These are phyloP conservation scores for Nemopilema nomurai DNA, from an alignment of 30 jellyfish, hydroid and myxozoan species.

Conservation along the genomic window DNA sequence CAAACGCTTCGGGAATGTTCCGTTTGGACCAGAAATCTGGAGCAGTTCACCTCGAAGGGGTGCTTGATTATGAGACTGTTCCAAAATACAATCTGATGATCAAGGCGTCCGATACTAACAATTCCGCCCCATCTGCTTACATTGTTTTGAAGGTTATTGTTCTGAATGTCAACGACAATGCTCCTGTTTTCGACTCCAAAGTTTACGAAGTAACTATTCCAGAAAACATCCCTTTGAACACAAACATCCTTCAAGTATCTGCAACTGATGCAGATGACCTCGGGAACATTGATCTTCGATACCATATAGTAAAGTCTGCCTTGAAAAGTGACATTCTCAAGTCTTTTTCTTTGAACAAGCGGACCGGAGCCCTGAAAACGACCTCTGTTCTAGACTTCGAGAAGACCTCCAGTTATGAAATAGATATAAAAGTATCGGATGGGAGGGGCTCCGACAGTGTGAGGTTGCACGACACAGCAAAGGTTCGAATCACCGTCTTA, in stretches of 20 bases:
- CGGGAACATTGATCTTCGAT: constrained; percentile 14
- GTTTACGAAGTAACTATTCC: constrained; percentile 62
- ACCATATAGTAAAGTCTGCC: constrained; percentile 31
- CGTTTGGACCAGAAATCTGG: constrained; percentile 61
- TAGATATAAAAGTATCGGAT: constrained; percentile 55
- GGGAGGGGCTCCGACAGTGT: constrained; percentile 25
- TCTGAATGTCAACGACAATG: constrained; percentile 75
- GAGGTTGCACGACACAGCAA: constrained; percentile 49
- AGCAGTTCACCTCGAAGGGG: constrained; percentile 44
- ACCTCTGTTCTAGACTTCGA: constrained; percentile 64
- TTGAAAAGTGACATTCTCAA: constrained; percentile 24
- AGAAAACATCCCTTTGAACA: constrained; percentile 63
- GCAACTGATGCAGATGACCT: constrained; percentile 72
- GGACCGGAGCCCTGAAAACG: constrained; percentile 68
- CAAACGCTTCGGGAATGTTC: constrained; percentile 78
- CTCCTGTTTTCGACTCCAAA: constrained; percentile 78
- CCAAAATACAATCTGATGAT: constrained; percentile 67
- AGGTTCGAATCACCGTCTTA: constrained; percentile 53
- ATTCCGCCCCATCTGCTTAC: constrained; percentile 30
- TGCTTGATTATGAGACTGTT: constrained; percentile 77
- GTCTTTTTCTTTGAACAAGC: constrained; percentile 46
- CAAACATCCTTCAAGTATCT: constrained; percentile 52
- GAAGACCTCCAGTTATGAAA: constrained; percentile 36
- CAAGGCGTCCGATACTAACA: constrained; percentile 33
- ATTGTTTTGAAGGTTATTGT: constrained; percentile 46